Evolutionary conservation across 2,797 vertebrate species (phyloP).

Genomic region (Danio tinwini): DNA sequence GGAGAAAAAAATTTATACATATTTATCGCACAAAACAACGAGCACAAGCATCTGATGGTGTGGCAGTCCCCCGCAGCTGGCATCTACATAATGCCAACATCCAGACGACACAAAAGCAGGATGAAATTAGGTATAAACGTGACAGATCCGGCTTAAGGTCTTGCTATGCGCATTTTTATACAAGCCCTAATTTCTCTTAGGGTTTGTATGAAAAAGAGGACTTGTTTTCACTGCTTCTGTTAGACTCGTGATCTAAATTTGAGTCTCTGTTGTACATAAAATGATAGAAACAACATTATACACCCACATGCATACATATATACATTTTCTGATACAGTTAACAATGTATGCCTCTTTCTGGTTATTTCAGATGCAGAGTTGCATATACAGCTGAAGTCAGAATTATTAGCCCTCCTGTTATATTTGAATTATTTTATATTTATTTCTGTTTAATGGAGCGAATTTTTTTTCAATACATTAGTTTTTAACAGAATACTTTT

Average conservation of each 20-base stretch:
- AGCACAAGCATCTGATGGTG: slow-evolving; percentile 27
- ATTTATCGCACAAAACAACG: slow-evolving; percentile 49
- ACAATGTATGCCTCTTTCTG: slow-evolving; percentile 38
- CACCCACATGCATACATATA: neutral
- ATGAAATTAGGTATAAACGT: slow-evolving; percentile 50
- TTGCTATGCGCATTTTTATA: slow-evolving; percentile 22
- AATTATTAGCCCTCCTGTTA: too few species aligned
- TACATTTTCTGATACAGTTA: slow-evolving; percentile 22
- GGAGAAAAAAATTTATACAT: slow-evolving; percentile 29
- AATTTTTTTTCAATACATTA: too few species aligned
- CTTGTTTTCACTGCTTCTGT: neutral
- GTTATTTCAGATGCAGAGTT: neutral
- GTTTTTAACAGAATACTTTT: too few species aligned
- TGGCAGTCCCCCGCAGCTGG: slow-evolving; percentile 43
- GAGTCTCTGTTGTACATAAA: slow-evolving; percentile 16
- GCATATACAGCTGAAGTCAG: neutral
- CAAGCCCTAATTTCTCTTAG: slow-evolving; percentile 19
- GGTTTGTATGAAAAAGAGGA: too few species aligned
- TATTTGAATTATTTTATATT: too few species aligned
- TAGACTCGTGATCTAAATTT: slow-evolving; percentile 2
- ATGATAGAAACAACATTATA: slow-evolving; percentile 29
- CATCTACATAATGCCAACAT: slow-evolving; percentile 45
- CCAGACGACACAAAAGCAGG: slow-evolving; percentile 41
- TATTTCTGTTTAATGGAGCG: too few species aligned
- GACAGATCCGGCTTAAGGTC: slow-evolving; percentile 33